phyloP scores from a whole-genome alignment of 2,888 invertebrate genomes.

The Dendrolimus houi region DNA sequence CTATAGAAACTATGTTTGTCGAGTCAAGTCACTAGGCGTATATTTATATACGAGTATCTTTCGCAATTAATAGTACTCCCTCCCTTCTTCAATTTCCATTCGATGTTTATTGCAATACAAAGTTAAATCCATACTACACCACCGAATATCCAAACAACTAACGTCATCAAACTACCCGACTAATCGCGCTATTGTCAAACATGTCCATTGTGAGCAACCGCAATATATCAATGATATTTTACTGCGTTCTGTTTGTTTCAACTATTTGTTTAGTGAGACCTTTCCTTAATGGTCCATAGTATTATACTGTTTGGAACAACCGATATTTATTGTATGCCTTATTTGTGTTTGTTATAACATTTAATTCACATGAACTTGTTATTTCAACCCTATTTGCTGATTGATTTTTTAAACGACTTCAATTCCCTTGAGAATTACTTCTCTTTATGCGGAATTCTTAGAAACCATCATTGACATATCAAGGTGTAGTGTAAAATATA shows the following conservation, averaged over 20 bases:
- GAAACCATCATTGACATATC: too few relatives aligned
- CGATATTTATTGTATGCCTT: constrained; percentile 23
- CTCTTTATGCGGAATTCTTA: too few relatives aligned
- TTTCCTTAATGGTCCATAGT: constrained; percentile 27
- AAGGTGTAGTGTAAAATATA: too few relatives aligned
- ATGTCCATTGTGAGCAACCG: constrained; percentile 34
- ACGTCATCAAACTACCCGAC: constrained; percentile 8
- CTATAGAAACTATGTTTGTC: too few relatives aligned
- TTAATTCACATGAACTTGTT: background rate
- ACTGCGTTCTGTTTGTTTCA: constrained; percentile 12
- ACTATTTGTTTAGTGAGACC: constrained; percentile 31
- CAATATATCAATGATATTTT: constrained; percentile 31
- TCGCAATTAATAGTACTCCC: too few relatives aligned
- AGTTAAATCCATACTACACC: background rate
- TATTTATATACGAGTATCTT: too few relatives aligned
- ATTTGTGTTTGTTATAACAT: constrained; percentile 18
- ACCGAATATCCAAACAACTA: background rate
- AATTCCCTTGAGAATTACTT: too few relatives aligned
- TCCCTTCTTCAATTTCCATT: too few relatives aligned
- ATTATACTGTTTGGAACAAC: constrained; percentile 6
- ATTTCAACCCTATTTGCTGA: too few relatives aligned
- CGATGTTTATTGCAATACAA: too few relatives aligned
- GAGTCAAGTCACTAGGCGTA: too few relatives aligned
- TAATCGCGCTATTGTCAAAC: constrained; percentile 35
- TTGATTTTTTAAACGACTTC: too few relatives aligned